Evolutionary conservation across 1,140 invertebrate species (phyloP).

Genomic region (Drosophila saltans): DNA sequence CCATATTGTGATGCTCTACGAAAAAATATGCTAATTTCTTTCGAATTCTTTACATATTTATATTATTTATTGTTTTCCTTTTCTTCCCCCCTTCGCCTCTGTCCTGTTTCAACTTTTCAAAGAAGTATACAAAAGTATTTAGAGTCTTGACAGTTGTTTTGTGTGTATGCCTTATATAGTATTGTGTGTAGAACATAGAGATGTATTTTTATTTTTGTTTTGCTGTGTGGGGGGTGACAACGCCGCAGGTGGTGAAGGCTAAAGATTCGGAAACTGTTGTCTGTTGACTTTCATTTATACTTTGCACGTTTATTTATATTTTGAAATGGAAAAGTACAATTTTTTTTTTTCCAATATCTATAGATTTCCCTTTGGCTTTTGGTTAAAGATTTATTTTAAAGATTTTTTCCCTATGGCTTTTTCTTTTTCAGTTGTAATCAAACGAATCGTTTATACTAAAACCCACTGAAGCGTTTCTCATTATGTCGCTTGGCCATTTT

Average conservation of each 20-base stretch:
- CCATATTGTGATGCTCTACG: slow-evolving; percentile 26
- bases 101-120: slow-evolving; percentile 41
- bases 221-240: background rate
- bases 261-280: slow-evolving; percentile 39
- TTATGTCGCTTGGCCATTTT: slow-evolving; percentile 41
- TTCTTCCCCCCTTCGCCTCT: slow-evolving; percentile 19
- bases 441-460: slow-evolving; percentile 51
- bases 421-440: slow-evolving; percentile 34
- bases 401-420: slow-evolving; percentile 8
- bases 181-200: background rate
- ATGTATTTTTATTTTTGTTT: background rate
- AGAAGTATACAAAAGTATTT: slow-evolving; percentile 69
- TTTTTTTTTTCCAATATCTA: slow-evolving; percentile 1
- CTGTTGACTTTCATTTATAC: slow-evolving; percentile 73
- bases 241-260: slow-evolving; percentile 10
- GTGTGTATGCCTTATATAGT: slow-evolving; percentile 16
- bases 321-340: background rate
- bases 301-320: slow-evolving; percentile 26
- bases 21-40: slow-evolving; percentile 73
- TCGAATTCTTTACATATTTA: slow-evolving; percentile 72
- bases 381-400: background rate
- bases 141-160: slow-evolving; percentile 61
- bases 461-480: slow-evolving; percentile 48
- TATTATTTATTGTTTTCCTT: slow-evolving; percentile 75
- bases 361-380: background rate